phyloP scores from a whole-genome alignment of 2,113 vertebrate species.

The Malurus cyaneus region DNA sequence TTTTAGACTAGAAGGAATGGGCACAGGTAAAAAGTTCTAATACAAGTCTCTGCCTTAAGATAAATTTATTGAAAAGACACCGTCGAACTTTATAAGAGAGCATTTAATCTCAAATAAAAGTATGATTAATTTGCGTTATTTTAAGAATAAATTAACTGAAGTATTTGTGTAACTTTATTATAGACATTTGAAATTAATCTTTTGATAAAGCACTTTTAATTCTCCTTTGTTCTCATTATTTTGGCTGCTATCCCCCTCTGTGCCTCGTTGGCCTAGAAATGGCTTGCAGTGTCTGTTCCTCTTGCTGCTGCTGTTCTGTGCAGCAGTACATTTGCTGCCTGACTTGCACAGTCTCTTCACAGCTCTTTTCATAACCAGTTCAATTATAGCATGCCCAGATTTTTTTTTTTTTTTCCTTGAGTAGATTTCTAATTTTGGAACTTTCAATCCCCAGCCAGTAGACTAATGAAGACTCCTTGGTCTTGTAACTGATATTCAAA shows the following conservation, averaged over 20 bases:
- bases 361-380: conserved; percentile 52
- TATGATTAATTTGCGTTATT: conserved; percentile 62
- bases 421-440: conserved; percentile 40
- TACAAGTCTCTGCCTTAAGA: conserved; percentile 27
- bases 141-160: conserved; percentile 56
- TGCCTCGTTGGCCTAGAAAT: conserved; percentile 46
- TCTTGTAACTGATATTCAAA: conserved; percentile 45
- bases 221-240: conserved; percentile 51
- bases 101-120: conserved; percentile 48
- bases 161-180: conserved; percentile 63
- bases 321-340: conserved; percentile 21
- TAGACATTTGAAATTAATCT: conserved; percentile 63
- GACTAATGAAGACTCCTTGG: conserved; percentile 35
- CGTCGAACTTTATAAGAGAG: conserved; percentile 27
- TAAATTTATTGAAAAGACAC: conserved; percentile 30
- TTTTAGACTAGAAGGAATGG: background rate
- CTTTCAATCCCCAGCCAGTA: conserved; percentile 40
- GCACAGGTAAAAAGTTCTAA: conserved; percentile 13
- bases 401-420: background rate
- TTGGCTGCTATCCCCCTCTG: conserved; percentile 8
- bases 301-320: conserved; percentile 46
- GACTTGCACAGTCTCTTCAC: conserved; percentile 44
- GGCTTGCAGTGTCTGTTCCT: background rate
- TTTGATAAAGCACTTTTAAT: conserved; percentile 56
- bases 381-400: conserved; percentile 43